A percentile compares a stretch with the other conserved stretches of the same genome.
Conservation (phyloP, 1,140 invertebrate genomes). For the Apis cerana region DNA sequence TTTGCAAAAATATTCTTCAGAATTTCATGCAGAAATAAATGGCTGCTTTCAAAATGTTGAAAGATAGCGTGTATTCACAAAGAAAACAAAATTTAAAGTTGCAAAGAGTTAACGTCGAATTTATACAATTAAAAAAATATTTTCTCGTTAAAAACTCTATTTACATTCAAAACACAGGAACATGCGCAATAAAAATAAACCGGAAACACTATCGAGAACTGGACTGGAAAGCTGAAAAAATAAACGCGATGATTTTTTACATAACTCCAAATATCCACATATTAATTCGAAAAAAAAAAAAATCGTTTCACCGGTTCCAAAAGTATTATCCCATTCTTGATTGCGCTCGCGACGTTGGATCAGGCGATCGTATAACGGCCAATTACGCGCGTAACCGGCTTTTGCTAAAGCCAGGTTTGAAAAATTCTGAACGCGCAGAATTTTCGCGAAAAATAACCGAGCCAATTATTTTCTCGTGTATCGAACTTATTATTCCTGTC, state of each 20-base stretch:
- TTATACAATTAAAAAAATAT: background rate
- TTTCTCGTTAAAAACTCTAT: background rate
- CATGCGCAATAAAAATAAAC: background rate
- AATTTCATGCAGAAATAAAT: no score
- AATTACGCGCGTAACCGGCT: conserved; percentile 12
- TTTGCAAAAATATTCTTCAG: no score
- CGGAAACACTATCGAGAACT: no score
- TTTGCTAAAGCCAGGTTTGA: background rate
- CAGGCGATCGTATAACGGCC: background rate
- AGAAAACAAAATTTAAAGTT: no score
- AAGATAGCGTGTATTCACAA: background rate
- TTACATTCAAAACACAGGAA: background rate
- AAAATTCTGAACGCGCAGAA: background rate
- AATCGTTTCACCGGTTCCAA: conserved; percentile 16
- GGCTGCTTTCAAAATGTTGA: no score
- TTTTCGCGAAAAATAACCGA: conserved; percentile 23
- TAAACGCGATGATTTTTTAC: background rate
- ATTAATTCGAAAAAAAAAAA: conserved; percentile 23
- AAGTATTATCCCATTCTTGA: conserved; percentile 19
- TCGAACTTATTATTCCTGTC: background rate
- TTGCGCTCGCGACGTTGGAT: background rate
- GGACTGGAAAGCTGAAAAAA: background rate
- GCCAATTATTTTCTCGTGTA: conserved; percentile 34
- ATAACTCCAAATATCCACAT: conserved; percentile 4
- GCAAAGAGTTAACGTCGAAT: background rate